Evolutionary conservation across 1,140 invertebrate species (phyloP), one percentile per base, ranked within the genome.

Genomic region (Mya arenaria): DNA sequence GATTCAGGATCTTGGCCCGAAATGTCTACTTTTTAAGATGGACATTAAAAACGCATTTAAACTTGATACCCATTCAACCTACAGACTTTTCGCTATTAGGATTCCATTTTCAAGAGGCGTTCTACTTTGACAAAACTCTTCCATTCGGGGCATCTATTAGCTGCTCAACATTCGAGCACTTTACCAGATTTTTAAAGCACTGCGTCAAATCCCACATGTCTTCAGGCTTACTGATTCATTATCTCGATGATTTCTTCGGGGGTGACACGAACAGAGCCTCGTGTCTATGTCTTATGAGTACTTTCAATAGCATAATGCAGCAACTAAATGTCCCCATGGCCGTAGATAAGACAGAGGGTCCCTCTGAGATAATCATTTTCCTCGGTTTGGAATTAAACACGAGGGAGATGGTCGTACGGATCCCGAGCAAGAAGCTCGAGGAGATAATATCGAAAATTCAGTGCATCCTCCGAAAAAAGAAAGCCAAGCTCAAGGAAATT

Each of bases 1-100:
- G 19, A 39, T 82, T 44, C 74, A 66, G 32, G 30, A 52, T 48
- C 30, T 66, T 2, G 60, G 74, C 6, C 30, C 6, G 37, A 41
- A 69, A 17, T 74, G 41, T 25, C 74, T 72, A 60, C 62, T 81
- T 4, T 68, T 41, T n/a, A 81, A 81, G 52, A 8, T 48, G 2
- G 78, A 81, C 36, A 62, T 72, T 17, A 74, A 74, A 48, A 72
- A 36, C 15, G 78, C 78, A n/a, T 81, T 72, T 71, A 34, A 68
- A n/a, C 1, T 28, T 72, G 8, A 28, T 82, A 10, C 68, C 79
- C 25, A 39, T 82, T 34, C n/a, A 32, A 17, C 37, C 56, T 25
- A 28, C 4, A n/a, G 79, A 82, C 41, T 82, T 73, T 52, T 56
- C 72, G 3, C 30, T 82, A 13, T 23, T 82, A 13, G 55, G 72